phyloP scores from a whole-genome alignment of 2,113 vertebrate genomes.

The Mesitornis unicolor region DNA sequence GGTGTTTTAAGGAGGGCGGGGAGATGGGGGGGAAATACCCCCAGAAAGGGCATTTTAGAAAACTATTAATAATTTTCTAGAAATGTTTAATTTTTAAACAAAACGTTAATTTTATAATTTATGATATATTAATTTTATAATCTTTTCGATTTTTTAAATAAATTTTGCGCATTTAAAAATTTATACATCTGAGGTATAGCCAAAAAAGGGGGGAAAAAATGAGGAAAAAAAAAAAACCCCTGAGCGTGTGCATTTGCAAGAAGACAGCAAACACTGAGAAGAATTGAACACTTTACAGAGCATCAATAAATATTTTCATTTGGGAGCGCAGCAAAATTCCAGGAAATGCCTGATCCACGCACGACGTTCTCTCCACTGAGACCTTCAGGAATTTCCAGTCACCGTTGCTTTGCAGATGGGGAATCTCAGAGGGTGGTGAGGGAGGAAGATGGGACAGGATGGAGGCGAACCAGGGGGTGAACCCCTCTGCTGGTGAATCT shows the following conservation, averaged over 20 bases:
- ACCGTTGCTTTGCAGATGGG: neutral
- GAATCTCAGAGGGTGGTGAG: neutral
- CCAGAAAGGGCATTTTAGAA: too few species aligned
- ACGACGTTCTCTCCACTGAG: fast-evolving
- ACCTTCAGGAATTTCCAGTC: neutral
- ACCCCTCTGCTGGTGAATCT: neutral
- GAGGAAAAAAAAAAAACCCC: too few species aligned
- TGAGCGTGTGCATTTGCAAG: neutral
- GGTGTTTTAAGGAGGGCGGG: too few species aligned
- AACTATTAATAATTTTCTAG: too few species aligned
- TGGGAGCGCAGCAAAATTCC: neutral
- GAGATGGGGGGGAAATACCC: too few species aligned
- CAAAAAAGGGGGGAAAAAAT: neutral
- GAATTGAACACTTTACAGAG: neutral
- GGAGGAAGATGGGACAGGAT: fast-evolving
- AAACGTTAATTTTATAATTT: too few species aligned
- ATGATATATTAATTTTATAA: too few species aligned
- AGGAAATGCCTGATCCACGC: fast-evolving
- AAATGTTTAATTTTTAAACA: too few species aligned
- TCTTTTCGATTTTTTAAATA: too few species aligned
- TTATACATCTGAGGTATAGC: too few species aligned
- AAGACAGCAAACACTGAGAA: neutral
- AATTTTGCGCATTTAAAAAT: too few species aligned
- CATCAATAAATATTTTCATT: neutral
- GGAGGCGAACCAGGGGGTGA: neutral